A percentile compares a stretch with the other conserved stretches of the same genome.
Conservation (phyloP, 2,113 vertebrate genomes). For the Engystomops pustulosus region DNA sequence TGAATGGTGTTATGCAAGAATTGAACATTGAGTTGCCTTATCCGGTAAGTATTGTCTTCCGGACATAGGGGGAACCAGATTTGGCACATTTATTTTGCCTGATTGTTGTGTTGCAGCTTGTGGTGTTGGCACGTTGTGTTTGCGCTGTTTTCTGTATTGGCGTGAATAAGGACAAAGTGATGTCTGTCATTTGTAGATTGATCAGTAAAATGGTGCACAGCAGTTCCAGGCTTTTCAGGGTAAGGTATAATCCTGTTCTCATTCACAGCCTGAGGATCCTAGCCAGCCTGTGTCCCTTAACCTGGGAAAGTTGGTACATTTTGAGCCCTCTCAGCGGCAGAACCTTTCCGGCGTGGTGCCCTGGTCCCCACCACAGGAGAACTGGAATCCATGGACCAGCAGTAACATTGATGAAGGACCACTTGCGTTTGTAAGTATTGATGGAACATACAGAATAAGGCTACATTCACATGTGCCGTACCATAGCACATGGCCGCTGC, state of each 20-base stretch:
- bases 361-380: slow-evolving; percentile 96
- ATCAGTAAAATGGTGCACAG: not conserved
- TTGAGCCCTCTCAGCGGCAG: slow-evolving; percentile 89
- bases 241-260: slow-evolving; percentile 6
- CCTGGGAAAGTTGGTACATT: slow-evolving; percentile 87
- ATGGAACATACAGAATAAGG: no score
- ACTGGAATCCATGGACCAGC: slow-evolving; percentile 99
- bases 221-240: slow-evolving; percentile 8
- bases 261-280: slow-evolving; percentile 78
- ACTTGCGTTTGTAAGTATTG: slow-evolving; percentile 84
- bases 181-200: not conserved
- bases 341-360: slow-evolving; percentile 85
- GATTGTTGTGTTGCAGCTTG: not conserved
- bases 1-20: slow-evolving; percentile 76
- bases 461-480: no score
- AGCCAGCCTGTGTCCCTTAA: slow-evolving; percentile 76
- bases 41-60: slow-evolving; percentile 69
- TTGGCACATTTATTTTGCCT: no score
- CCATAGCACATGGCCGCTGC: no score
- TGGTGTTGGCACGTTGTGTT: not conserved
- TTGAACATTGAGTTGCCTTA: slow-evolving; percentile 79
- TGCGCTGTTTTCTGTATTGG: no score
- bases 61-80: not conserved
- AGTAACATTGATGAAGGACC: slow-evolving; percentile 97
- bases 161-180: no score